Conservation (phyloP, 2,888 invertebrate species). For the Copidosoma aretas region DNA sequence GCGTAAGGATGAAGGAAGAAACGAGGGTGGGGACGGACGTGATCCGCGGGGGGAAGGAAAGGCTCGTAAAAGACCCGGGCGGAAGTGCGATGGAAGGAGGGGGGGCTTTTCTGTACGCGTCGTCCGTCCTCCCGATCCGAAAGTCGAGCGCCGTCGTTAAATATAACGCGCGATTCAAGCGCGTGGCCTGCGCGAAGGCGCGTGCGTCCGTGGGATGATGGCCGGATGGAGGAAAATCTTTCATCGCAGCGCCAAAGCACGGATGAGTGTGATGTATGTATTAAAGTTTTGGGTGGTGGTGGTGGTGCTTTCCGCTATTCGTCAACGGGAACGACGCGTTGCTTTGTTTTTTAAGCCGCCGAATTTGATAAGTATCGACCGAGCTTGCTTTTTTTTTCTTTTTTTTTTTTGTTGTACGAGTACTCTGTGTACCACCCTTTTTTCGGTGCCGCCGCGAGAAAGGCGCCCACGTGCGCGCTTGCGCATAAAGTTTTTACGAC, state of each 20-base stretch:
- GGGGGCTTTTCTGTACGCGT: background rate
- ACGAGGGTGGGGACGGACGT: constrained; percentile 17
- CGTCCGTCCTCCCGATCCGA: constrained; percentile 20
- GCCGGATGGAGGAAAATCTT: constrained; percentile 26
- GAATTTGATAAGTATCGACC: constrained; percentile 33
- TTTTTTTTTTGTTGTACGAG: background rate
- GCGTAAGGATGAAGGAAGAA: constrained; percentile 20
- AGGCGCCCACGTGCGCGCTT: too few relatives aligned
- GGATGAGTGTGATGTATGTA: background rate
- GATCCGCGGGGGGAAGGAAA: constrained; percentile 38
- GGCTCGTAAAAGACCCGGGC: constrained; percentile 44
- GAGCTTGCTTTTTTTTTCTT: background rate
- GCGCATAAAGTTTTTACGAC: too few relatives aligned
- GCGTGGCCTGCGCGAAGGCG: background rate
- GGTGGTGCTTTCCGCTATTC: too few relatives aligned
- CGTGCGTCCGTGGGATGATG: background rate
- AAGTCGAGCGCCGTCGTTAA: constrained; percentile 41
- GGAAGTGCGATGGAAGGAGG: constrained; percentile 43
- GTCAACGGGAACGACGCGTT: background rate
- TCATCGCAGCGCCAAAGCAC: constrained; percentile 27
- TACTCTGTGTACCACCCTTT: too few relatives aligned
- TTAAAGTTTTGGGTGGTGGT: too few relatives aligned
- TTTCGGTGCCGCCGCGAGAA: too few relatives aligned
- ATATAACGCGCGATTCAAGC: constrained; percentile 28
- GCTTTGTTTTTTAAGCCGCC: constrained; percentile 10